Evolutionary conservation across 2,797 vertebrate species (phyloP).

Genomic region (Apodemus agrarius): DNA sequence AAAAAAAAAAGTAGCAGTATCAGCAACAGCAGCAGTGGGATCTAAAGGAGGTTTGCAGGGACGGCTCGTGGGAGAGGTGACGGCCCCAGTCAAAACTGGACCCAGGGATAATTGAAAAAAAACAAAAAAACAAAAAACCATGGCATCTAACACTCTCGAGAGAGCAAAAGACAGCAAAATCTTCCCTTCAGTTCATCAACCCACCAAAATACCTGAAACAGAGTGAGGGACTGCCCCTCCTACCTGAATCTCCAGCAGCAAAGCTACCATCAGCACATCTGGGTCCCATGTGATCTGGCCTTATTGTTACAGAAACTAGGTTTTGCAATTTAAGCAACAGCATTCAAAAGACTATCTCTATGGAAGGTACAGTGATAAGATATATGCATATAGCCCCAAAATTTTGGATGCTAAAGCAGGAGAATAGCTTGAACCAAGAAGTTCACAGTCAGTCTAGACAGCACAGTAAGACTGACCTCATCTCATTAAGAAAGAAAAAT

Average conservation of each 20-base stretch:
- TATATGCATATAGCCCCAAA: neutral
- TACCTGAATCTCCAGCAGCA: neutral
- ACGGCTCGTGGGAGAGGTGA: too few species aligned
- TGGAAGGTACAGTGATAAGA: neutral
- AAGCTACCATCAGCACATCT: neutral
- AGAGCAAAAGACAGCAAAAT: neutral
- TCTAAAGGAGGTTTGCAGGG: too few species aligned
- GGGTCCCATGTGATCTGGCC: neutral
- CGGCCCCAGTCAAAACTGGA: too few species aligned
- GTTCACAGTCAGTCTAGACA: neutral
- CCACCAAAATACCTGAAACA: neutral
- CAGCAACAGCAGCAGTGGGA: too few species aligned
- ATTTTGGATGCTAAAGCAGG: neutral
- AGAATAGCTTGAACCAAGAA: neutral
- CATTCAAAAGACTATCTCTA: slow-evolving; percentile 15
- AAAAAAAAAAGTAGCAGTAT: too few species aligned
- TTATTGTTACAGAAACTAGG: neutral
- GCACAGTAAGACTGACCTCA: neutral
- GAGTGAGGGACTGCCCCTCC: neutral
- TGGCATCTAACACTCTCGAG: neutral
- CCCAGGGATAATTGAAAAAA: too few species aligned
- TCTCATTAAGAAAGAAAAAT: neutral
- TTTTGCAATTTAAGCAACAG: neutral
- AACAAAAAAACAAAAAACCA: neutral
- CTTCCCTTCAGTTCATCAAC: neutral